Evolutionary conservation across 2,113 vertebrate species (phyloP).

Genomic region (Nipponia nippon): DNA sequence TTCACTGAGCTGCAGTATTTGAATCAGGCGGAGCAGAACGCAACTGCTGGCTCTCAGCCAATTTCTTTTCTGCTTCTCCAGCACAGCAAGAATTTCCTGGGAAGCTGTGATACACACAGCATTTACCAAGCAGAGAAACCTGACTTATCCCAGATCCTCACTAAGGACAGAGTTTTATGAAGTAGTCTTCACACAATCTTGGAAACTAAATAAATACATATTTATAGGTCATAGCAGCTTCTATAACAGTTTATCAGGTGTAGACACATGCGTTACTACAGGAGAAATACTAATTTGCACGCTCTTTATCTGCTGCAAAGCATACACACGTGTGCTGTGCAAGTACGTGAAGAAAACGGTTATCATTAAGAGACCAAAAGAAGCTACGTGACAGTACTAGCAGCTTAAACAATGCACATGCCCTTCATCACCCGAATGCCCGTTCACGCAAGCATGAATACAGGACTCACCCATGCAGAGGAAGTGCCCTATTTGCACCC

Average conservation of each 20-base stretch:
- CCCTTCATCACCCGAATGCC: fast-evolving
- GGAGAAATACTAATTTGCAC: fast-evolving
- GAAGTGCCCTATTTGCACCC: constrained; percentile 86
- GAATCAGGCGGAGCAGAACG: not conserved
- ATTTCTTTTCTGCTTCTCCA: not conserved
- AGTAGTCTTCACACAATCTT: not conserved
- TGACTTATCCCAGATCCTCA: not conserved
- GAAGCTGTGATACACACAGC: not conserved
- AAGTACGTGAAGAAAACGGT: not conserved
- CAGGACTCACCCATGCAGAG: constrained; percentile 84
- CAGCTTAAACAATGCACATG: no score
- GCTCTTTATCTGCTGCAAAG: not conserved
- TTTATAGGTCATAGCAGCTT: not conserved
- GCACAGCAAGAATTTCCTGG: not conserved
- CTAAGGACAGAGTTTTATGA: not conserved
- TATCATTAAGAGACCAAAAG: no score
- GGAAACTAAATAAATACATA: fast-evolving
- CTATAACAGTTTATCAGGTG: fast-evolving
- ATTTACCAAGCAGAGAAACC: not conserved
- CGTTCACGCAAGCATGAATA: fast-evolving
- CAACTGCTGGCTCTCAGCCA: not conserved
- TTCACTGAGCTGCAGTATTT: not conserved
- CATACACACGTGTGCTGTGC: fast-evolving
- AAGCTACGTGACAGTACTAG: fast-evolving
- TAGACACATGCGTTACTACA: fast-evolving